These are phyloP conservation scores for Leptatherina wallacei DNA, from an alignment of 2,797 vertebrate species.

Conservation along the genomic window DNA sequence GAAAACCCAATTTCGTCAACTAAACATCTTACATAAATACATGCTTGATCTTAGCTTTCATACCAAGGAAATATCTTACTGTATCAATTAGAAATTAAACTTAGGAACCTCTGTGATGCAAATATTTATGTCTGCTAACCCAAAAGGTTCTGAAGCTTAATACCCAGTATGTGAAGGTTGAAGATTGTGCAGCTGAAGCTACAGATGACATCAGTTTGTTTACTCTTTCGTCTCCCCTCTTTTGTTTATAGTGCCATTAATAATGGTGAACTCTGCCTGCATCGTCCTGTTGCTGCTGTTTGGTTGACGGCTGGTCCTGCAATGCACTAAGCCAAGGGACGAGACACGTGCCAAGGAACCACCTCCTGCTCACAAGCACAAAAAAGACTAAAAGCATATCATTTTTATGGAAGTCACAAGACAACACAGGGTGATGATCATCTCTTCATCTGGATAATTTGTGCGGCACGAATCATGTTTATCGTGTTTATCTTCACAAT, in stretches of 20 bases:
- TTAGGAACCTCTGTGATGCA: neutral
- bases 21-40: too few relatives aligned
- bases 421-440: neutral
- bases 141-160: neutral
- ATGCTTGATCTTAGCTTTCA: too few relatives aligned
- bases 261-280: constrained; percentile 90
- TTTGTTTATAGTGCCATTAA: constrained; percentile 88
- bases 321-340: neutral
- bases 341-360: constrained; percentile 23
- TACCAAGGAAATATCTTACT: too few relatives aligned
- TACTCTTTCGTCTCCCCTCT: neutral
- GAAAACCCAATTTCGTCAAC: neutral
- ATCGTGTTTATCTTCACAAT: neutral
- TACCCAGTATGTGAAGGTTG: neutral
- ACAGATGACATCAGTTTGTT: constrained; percentile 3
- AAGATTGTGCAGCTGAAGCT: neutral
- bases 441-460: neutral
- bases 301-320: constrained; percentile 63
- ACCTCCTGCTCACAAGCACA: neutral
- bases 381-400: neutral
- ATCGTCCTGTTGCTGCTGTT: constrained; percentile 92
- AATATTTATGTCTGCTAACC: neutral
- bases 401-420: neutral
- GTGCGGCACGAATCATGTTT: neutral
- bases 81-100: too few relatives aligned